Base-by-base conservation (phyloP, 2,888 invertebrate species). In the Octonoba sinensis region DNA sequence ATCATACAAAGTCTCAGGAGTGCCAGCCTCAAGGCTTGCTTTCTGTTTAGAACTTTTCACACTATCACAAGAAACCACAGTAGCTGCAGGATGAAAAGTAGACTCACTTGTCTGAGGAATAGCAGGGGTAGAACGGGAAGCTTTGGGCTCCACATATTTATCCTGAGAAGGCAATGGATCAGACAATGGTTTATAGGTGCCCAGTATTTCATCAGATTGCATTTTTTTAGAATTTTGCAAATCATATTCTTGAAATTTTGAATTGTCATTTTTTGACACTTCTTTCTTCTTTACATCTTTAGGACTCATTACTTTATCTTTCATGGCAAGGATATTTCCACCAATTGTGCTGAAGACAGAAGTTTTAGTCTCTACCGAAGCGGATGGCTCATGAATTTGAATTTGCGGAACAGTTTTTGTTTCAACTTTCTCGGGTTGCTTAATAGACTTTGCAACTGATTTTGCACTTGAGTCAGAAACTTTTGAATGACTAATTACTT, bases 1-100 rank as follows among this genome's bases (percentile, higher is more conserved):
- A 18, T 83, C 78, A 75, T 83, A 76, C 44, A 76, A 59, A n/a
- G 83, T 71, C 51, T 81, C 81, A 86, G 85, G 85, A 16, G 74
- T 60, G 22, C 54, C 57, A 15, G 74, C 56, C n/a, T 60, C 69
- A 47, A 65, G 36, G 36, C 11, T 36, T 54, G 8, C 54, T 54
- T 54, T 54, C n/a, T 54, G 54, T 46, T 12, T 15, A 15, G 13
- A 56, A 18, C 15, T 54, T 73, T 66, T 59, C 16, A 44, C 54
- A 54, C 20, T 13, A 44, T 74, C 54, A 49, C 24, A 22, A 49
- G 22, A 59, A 47, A n/a, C 15, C 27, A 65, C n/a, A 46, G 49
- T 44, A 56, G 57, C 44, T 12, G 15, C 44, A 60, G 66, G 20
- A 20, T 49, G 20, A 56, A 18, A 6, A 24, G 57, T 27, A n/a